Evolutionary conservation across 2,888 invertebrate species (phyloP).

Genomic region (Gibbula magus): DNA sequence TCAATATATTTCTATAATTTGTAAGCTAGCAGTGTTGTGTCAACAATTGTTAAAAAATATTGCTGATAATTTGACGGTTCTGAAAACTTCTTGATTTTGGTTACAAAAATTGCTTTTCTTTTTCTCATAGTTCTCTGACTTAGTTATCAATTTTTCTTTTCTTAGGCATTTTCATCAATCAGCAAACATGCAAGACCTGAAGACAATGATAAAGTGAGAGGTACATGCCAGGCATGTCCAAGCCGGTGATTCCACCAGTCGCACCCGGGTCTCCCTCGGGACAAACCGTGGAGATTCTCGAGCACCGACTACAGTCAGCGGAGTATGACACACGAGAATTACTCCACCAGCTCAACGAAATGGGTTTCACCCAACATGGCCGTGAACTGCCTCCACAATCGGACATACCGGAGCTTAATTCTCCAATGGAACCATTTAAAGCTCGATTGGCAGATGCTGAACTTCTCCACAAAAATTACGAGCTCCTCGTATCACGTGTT

Average conservation of each 20-base stretch:
- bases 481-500: constrained; percentile 59
- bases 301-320: constrained; percentile 56
- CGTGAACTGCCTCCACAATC: constrained; percentile 33
- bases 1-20: no score
- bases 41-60: no score
- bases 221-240: constrained; percentile 34
- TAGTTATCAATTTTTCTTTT: no score
- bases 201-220: no score
- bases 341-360: constrained; percentile 55
- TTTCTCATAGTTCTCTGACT: no score
- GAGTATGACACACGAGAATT: constrained; percentile 61
- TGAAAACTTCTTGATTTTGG: no score
- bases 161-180: no score
- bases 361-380: constrained; percentile 46
- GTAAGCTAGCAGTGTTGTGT: no score
- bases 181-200: no score
- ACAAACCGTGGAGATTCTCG: constrained; percentile 56
- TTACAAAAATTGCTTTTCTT: no score
- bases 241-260: constrained; percentile 58
- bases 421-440: constrained; percentile 45
- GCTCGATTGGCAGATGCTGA: constrained; percentile 41
- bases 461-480: constrained; percentile 54
- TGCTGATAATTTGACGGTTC: no score
- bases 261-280: constrained; percentile 36
- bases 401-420: constrained; percentile 24